These are phyloP conservation scores for Cephus pulcher DNA, from an alignment of 2,888 invertebrate species.

Conservation along the genomic window DNA sequence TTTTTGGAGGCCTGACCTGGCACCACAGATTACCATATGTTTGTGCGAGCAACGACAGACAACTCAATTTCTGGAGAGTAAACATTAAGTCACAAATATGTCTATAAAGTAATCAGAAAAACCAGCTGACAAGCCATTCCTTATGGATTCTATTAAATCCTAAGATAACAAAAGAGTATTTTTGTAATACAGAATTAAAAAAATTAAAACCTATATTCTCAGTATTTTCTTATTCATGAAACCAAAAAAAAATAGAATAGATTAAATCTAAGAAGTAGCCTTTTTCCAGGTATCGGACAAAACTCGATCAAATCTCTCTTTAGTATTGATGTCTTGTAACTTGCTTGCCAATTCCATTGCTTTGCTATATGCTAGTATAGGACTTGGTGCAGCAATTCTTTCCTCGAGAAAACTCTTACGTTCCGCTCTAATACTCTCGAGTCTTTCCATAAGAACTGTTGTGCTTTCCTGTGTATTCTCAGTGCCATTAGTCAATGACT, in stretches of 20 bases:
- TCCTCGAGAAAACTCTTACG: conserved; percentile 46
- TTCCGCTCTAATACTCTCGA: conserved; percentile 42
- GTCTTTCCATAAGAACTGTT: conserved; percentile 33
- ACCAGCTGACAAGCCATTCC: not conserved
- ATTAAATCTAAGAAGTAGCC: conserved; percentile 26
- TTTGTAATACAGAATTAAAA: not conserved
- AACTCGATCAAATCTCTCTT: conserved; percentile 27
- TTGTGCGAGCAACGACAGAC: conserved; percentile 72
- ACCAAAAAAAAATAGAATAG: not conserved
- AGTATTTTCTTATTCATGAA: not conserved
- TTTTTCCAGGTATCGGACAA: conserved; percentile 38
- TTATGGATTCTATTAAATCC: not conserved
- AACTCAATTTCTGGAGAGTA: conserved; percentile 74
- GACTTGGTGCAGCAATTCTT: conserved; percentile 50
- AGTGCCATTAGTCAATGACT: not conserved
- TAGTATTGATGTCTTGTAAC: conserved; percentile 33
- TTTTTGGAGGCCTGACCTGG: conserved; percentile 74
- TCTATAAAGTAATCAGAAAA: not conserved
- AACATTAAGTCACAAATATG: conserved; percentile 54
- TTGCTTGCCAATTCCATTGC: conserved; percentile 38
- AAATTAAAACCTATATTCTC: not conserved
- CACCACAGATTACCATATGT: conserved; percentile 74
- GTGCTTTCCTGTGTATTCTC: conserved; percentile 7
- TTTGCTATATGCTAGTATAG: conserved; percentile 46
- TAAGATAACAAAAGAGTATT: not conserved